These are phyloP conservation scores for Eumeta japonica DNA, from an alignment of 1,140 invertebrate genomes.

Conservation along the genomic window DNA sequence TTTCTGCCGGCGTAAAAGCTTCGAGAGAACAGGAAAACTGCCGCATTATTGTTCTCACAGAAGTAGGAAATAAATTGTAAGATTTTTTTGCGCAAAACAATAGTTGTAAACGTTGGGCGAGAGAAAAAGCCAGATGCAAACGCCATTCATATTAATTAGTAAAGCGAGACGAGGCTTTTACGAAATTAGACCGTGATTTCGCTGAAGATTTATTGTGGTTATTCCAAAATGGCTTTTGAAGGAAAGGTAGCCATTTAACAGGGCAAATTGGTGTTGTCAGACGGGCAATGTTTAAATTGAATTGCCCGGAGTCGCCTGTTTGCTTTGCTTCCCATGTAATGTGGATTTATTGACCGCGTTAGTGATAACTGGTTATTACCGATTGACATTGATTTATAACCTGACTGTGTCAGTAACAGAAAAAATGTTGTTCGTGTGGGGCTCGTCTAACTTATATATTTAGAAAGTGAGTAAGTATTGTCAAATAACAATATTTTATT, in stretches of 20 bases:
- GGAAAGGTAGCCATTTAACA: slow-evolving; percentile 52
- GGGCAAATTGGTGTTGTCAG: slow-evolving; percentile 47
- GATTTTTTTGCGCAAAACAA: slow-evolving; percentile 56
- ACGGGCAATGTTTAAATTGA: slow-evolving; percentile 11
- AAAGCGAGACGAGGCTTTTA: slow-evolving; percentile 57
- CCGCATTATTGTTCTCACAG: no score
- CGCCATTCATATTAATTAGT: slow-evolving; percentile 58
- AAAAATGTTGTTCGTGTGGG: no score
- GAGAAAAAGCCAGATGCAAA: slow-evolving; percentile 58
- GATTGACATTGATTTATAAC: no score
- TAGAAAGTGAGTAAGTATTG: no score
- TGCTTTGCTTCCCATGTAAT: no score
- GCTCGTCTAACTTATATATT: no score
- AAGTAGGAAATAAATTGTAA: slow-evolving; percentile 52
- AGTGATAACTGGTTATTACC: no score
- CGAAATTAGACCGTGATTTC: slow-evolving; percentile 58
- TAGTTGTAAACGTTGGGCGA: slow-evolving; percentile 55
- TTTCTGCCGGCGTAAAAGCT: no score
- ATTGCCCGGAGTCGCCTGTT: not conserved
- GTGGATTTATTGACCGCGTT: no score
- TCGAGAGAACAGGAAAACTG: no score
- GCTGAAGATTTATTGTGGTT: slow-evolving; percentile 55
- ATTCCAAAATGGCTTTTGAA: slow-evolving; percentile 52
- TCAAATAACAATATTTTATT: no score
- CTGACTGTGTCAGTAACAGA: no score